Evolutionary conservation across 1,140 invertebrate genomes (phyloP), one percentile per base, ranked within the genome.

Genomic region (Lepidostoma basale): DNA sequence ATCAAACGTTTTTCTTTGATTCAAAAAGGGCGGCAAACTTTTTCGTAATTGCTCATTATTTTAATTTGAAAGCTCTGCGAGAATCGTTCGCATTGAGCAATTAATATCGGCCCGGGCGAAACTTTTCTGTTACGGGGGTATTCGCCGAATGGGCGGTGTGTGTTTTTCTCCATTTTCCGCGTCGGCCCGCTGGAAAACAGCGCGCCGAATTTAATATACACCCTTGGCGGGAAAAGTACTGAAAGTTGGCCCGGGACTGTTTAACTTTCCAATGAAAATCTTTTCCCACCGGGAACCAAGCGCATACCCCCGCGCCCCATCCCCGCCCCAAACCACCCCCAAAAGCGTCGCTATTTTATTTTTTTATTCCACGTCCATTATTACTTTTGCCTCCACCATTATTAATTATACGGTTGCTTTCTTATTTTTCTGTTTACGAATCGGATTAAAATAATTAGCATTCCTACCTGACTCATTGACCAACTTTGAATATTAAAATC

Each of bases 211-310:
- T 56, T 56, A 56, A 33, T 33, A 20, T 33, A 33, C 52, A 33
- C 16, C 9, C 33, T 33, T 9, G 28, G 28, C 30, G 4, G 9
- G 52, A 9, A 36, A 33, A 36, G 16, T 36, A 12, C 22, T 4
- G 45, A 23, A 12, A 22, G n/a, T 10, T 33, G 14, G 4, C 14
- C 33, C 33, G 44, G 52, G 28, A 1, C 20, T 56, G 52, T 36
- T 33, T 56, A 33, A 56, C 52, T 56, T 56, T 56, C 52, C 52
- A 33, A 22, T 22, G 52, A 56, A 47, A 36, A 36, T 33, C 18
- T 56, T 56, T 56, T 18, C 52, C 9, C 52, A 12, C 6, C 20
- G 14, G 14, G 52, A 56, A 33, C 52, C 10, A 9, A 56, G 52
- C 44, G 44, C 44, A 22, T 22, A 20, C 14, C 14, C 14, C 20